Evolutionary conservation across 1,140 invertebrate species (phyloP).

Genomic region (Eueides isabella): DNA sequence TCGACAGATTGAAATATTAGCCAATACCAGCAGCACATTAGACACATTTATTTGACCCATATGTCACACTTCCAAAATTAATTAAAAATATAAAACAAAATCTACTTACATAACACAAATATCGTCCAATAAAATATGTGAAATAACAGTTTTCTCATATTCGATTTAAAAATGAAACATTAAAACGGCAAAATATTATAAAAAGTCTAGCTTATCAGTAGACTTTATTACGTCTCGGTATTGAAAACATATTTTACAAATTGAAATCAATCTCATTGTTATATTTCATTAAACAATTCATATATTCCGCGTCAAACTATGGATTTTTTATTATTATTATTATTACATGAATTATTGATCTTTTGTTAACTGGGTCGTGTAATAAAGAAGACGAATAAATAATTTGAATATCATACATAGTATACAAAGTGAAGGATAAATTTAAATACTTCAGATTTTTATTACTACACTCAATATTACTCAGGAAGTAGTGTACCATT

Average conservation of each 20-base stretch:
- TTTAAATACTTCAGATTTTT: too few relatives aligned
- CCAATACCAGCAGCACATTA: too few relatives aligned
- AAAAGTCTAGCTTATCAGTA: constrained; percentile 27
- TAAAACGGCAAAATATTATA: neutral
- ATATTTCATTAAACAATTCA: neutral
- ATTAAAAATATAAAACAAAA: too few relatives aligned
- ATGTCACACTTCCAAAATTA: too few relatives aligned
- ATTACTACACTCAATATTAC: too few relatives aligned
- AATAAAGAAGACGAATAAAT: too few relatives aligned
- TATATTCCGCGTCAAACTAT: constrained; percentile 7
- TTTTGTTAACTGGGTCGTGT: neutral
- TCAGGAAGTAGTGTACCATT: too few relatives aligned
- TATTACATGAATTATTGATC: neutral
- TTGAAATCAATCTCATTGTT: constrained; percentile 3
- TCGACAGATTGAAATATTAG: too few relatives aligned
- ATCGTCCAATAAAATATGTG: neutral
- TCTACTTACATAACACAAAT: neutral
- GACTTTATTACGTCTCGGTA: constrained; percentile 30
- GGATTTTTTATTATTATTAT: too few relatives aligned
- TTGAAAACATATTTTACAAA: constrained; percentile 26
- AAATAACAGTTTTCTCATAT: neutral
- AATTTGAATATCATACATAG: too few relatives aligned
- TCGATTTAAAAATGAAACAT: neutral
- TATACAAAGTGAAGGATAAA: too few relatives aligned
- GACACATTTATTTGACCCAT: too few relatives aligned